Base-by-base conservation (phyloP, 1,140 invertebrate species). In the Meteorus sp. region DNA sequence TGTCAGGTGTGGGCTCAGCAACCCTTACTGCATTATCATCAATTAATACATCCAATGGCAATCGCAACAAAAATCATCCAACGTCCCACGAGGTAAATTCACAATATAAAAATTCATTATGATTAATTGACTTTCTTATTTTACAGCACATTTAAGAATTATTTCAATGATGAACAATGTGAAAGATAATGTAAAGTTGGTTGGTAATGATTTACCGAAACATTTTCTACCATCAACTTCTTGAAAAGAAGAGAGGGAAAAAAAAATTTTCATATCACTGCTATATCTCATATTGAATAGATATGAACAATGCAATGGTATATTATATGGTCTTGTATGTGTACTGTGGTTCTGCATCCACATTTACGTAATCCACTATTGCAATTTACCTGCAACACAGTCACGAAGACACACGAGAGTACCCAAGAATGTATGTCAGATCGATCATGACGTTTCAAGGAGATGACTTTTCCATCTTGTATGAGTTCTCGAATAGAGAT, bases 21-120 rank as follows among this genome's bases (percentile, higher is more conserved):
- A 78, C 77, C 69, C 76, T 80, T 64, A 78, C 76, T 56, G 75
- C 75, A 43, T 72, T 80, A 55, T 80, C 78, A 37, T 75, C 76
- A 66, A 79, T 79, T 65, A 76, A 80, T 67, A 74, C 77, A 56
- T 68, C 75, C 60, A 79, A 78, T 62, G 68, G 69, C 65, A 73
- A 69, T 59, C 69, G 74, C 61, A 76, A 70, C 65, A 79, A 79
- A 62, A 76, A 77, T 65, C 75, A 74, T 65, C 67, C 73, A 44
- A 69, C 77, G 51, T 72, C 71, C 22, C 75, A 78, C 60, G 76
- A 80, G 77, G 78, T 80, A 68, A 78, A 72, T 57, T 47, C 37
- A 25, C 41, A 45, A 13, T 19, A 58, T 43, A 27, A 17, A 50
- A 20, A 5, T 50, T 9, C 22, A 13, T 11, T 39, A 35, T 25